These are phyloP conservation scores for Esox masquinongy DNA, from an alignment of 2,797 vertebrate genomes.

Conservation along the genomic window DNA sequence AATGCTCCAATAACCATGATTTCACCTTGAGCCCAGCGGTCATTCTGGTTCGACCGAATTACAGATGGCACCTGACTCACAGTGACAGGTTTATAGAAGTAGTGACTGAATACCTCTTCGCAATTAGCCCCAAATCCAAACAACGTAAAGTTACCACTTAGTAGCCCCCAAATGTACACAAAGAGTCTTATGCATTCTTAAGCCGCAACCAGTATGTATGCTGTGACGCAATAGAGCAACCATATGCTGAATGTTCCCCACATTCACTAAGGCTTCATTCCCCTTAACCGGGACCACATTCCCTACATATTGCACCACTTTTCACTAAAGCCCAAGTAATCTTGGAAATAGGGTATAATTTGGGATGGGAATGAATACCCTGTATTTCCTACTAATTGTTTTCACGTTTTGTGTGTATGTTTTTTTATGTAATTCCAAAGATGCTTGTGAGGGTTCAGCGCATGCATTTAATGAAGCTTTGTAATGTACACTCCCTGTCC, in stretches of 20 bases:
- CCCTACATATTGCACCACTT: conserved; percentile 21
- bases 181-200: background rate
- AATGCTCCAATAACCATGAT: too few relatives aligned
- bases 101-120: background rate
- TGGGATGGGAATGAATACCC: conserved; percentile 60
- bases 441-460: conserved; percentile 27
- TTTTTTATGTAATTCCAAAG: conserved; percentile 40
- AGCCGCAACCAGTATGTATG: background rate
- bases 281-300: background rate
- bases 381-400: conserved; percentile 34
- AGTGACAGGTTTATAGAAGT: background rate
- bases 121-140: background rate
- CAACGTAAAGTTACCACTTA: background rate
- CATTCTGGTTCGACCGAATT: background rate
- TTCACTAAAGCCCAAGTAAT: conserved; percentile 66
- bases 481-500: conserved; percentile 14
- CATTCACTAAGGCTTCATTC: background rate
- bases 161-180: background rate
- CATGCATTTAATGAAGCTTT: conserved; percentile 18
- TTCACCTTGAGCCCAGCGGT: background rate
- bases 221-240: background rate
- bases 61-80: background rate
- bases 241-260: background rate
- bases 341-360: conserved; percentile 73
- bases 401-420: conserved; percentile 28